Conservation (phyloP, 2,888 invertebrate genomes). For the Baronia brevicornis region DNA sequence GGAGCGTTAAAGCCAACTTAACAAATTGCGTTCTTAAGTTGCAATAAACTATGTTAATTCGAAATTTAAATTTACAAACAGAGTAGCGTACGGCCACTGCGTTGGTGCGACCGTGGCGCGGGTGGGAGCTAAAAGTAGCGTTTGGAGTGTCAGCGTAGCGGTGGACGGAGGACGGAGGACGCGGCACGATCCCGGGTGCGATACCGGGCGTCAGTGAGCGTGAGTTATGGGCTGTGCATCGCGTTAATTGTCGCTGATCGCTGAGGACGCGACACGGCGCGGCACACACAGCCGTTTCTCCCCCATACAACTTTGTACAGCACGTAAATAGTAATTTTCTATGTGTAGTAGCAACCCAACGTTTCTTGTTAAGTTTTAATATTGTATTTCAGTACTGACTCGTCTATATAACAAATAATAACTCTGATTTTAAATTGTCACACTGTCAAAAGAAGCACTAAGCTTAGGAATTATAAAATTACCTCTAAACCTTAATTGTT, state of each 20-base stretch:
- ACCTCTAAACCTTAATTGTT: too few species aligned
- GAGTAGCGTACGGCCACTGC: slow-evolving; percentile 21
- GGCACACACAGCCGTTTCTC: slow-evolving; percentile 11
- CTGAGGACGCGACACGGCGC: slow-evolving; percentile 25
- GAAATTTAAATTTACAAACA: slow-evolving; percentile 62
- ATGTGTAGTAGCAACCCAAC: too few species aligned
- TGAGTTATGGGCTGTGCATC: slow-evolving; percentile 46
- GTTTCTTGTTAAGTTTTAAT: too few species aligned
- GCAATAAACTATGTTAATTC: slow-evolving; percentile 63
- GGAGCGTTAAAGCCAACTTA: slow-evolving; percentile 40
- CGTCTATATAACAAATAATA: too few species aligned
- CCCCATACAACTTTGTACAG: too few species aligned
- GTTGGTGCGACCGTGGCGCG: slow-evolving; percentile 24
- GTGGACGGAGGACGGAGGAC: slow-evolving; percentile 28
- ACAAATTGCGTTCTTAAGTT: slow-evolving; percentile 62
- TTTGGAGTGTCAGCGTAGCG: slow-evolving; percentile 31
- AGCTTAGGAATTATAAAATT: too few species aligned
- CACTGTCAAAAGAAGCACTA: too few species aligned
- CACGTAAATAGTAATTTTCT: too few species aligned
- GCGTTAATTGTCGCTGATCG: slow-evolving; percentile 52
- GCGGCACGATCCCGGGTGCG: too few species aligned
- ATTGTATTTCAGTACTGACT: too few species aligned
- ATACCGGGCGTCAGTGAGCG: slow-evolving; percentile 39
- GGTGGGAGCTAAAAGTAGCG: slow-evolving; percentile 43
- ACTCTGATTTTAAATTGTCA: too few species aligned